Evolutionary conservation across 2,888 invertebrate genomes (phyloP).

Genomic region (Sacculina carcini): DNA sequence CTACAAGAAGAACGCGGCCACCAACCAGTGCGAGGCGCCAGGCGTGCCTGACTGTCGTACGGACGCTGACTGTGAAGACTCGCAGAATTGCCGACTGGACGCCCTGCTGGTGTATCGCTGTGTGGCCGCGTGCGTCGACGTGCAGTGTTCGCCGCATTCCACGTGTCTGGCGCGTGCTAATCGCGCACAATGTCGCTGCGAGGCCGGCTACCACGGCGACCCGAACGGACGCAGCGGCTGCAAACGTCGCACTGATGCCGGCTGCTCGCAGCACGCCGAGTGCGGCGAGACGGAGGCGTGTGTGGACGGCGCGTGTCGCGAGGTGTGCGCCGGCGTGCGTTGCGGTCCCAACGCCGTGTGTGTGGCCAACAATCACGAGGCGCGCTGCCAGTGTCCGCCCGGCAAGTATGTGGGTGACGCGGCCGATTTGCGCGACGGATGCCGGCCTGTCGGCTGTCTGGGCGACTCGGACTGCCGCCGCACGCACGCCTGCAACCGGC

Average conservation of each 20-base stretch:
- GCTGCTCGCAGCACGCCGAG: constrained; percentile 50
- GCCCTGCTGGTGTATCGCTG: constrained; percentile 62
- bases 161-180: constrained; percentile 32
- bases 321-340: constrained; percentile 44
- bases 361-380: constrained; percentile 62
- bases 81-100: constrained; percentile 51
- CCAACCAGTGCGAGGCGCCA: constrained; percentile 56
- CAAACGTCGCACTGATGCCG: constrained; percentile 37
- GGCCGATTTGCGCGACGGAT: constrained; percentile 29
- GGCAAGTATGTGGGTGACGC: constrained; percentile 68
- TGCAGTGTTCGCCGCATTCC: constrained; percentile 59
- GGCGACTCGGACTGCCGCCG: constrained; percentile 31
- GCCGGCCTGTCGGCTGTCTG: constrained; percentile 17
- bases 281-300: constrained; percentile 61
- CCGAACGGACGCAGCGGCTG: constrained; percentile 75
- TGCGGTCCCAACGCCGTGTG: constrained; percentile 72
- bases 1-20: constrained; percentile 56
- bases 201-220: constrained; percentile 58
- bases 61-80: constrained; percentile 40
- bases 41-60: constrained; percentile 50
- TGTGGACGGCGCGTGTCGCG: constrained; percentile 33
- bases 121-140: constrained; percentile 43
- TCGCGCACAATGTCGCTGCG: constrained; percentile 42
- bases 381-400: constrained; percentile 66
- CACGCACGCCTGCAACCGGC: constrained; percentile 53